Base-by-base conservation (phyloP, 2,888 invertebrate species). In the Cephus rjabovi region DNA sequence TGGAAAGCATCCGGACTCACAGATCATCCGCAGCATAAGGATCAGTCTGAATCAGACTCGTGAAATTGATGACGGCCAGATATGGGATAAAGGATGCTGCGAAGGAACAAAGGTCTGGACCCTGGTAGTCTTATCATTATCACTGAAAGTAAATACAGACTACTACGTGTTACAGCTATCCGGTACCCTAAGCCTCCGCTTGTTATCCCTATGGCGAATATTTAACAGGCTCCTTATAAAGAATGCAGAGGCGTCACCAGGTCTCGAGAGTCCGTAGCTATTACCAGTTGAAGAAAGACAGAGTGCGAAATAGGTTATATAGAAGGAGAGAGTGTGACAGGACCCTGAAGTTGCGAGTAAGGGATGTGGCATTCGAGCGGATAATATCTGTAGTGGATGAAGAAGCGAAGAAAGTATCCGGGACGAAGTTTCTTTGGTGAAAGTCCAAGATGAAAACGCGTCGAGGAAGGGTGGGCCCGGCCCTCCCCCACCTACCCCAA, bases 391-490 rank as follows among this genome's bases (percentile, higher is more conserved):
- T 11, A n/a, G 74, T n/a, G 37, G 23, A 34, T 23, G 12, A 34
- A 35, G 74, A 74, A 71, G 71, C 9, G 34, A 31, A 30, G 71
- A 34, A 34, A n/a, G 12, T 33, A 23, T 0, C 74, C 11, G 74
- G 12, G 23, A 74, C 11, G 37, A 71, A 71, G 33, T 33, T 15
- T 71, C 33, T 34, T 71, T 33, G 12, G 71, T 30, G 69, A 77
- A 77, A 77, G 77, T 77, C 74, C 69, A 77, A 77, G 77, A 70
- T 77, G 69, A 77, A 77, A 77, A 75, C 75, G 40, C 77, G 74
- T 77, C 75, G 69, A 56, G 69, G 34, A 23, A 11, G 71, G 37
- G 76, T 37, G 73, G 56, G 37, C 3, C 35, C 35, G 11, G 12
- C 4, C 12, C 37, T 15, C 15, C 37, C 15, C 37, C 12, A 37